phyloP scores from a whole-genome alignment of 2,113 vertebrate species.

The Larimichthys crocea region DNA sequence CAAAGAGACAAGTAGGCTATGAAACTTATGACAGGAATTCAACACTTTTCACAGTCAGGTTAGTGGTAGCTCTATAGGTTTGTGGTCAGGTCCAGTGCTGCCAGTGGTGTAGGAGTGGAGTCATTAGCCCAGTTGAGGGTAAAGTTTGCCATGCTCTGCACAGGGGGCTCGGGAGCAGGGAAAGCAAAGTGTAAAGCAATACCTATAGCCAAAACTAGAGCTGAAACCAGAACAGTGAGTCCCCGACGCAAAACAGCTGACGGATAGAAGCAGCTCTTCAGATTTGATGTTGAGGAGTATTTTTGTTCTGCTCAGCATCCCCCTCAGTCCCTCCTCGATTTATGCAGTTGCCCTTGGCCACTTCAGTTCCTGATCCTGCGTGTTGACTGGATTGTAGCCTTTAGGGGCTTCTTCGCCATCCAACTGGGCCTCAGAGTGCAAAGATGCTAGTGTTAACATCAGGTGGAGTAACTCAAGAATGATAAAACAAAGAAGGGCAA shows the following conservation, averaged over 20 bases:
- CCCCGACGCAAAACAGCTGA: constrained; percentile 81
- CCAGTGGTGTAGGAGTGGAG: constrained; percentile 56
- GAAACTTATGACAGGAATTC: not conserved
- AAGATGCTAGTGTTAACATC: constrained; percentile 25
- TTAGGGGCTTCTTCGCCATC: constrained; percentile 29
- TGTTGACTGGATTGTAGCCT: constrained; percentile 68
- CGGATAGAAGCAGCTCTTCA: constrained; percentile 63
- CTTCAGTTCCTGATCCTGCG: constrained; percentile 58
- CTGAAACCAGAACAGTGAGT: constrained; percentile 43
- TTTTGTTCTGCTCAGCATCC: constrained; percentile 45
- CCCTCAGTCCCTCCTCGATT: not conserved
- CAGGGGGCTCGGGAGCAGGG: constrained; percentile 63
- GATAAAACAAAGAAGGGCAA: not conserved
- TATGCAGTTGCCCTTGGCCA: not conserved
- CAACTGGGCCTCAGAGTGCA: constrained; percentile 25
- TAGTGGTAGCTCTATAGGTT: constrained; percentile 30
- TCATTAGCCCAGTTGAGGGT: constrained; percentile 70
- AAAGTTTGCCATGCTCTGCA: constrained; percentile 58
- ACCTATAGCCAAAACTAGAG: constrained; percentile 69
- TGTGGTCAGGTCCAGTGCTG: constrained; percentile 37
- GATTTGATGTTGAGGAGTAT: constrained; percentile 19
- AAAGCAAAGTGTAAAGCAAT: constrained; percentile 65
- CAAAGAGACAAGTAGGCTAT: not conserved
- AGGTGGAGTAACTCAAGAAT: not conserved
- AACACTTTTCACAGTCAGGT: constrained; percentile 4